Conservation (phyloP, 2,888 invertebrate species). For the Trissoscelio sp. region DNA sequence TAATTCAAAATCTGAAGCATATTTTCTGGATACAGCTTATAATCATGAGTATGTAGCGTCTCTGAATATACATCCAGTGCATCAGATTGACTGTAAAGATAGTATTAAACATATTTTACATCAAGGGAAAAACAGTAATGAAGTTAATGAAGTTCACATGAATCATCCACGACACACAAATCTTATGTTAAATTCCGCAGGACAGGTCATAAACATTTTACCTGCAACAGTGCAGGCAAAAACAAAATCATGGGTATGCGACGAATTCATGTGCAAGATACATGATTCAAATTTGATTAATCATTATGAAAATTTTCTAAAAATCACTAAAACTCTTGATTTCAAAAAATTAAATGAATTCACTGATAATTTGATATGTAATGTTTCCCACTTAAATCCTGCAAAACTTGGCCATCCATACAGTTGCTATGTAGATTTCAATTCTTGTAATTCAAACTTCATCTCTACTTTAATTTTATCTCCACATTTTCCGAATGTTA, state of each 20-base stretch:
- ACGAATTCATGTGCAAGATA: constrained; percentile 3
- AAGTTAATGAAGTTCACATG: too few relatives aligned
- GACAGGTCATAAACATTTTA: too few relatives aligned
- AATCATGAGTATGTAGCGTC: too few relatives aligned
- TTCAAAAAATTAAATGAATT: too few relatives aligned
- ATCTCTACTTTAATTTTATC: constrained; percentile 38
- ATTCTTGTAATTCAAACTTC: constrained; percentile 17
- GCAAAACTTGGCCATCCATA: constrained; percentile 27
- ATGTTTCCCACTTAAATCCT: constrained; percentile 1
- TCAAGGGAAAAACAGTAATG: too few relatives aligned
- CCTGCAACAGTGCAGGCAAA: too few relatives aligned
- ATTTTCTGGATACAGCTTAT: neutral
- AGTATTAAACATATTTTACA: too few relatives aligned
- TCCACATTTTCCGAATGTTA: constrained; percentile 14
- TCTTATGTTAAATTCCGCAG: too few relatives aligned
- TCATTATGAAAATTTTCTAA: too few relatives aligned
- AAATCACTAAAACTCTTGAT: neutral
- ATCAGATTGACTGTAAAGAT: too few relatives aligned
- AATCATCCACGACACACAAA: too few relatives aligned
- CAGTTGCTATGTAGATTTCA: constrained; percentile 44
- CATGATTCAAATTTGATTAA: neutral
- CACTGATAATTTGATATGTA: neutral
- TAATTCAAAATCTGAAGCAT: neutral
- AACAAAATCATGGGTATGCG: neutral
- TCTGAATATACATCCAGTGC: too few relatives aligned